These are phyloP conservation scores for Cetonia aurata DNA, from an alignment of 2,888 invertebrate species.

Conservation along the genomic window DNA sequence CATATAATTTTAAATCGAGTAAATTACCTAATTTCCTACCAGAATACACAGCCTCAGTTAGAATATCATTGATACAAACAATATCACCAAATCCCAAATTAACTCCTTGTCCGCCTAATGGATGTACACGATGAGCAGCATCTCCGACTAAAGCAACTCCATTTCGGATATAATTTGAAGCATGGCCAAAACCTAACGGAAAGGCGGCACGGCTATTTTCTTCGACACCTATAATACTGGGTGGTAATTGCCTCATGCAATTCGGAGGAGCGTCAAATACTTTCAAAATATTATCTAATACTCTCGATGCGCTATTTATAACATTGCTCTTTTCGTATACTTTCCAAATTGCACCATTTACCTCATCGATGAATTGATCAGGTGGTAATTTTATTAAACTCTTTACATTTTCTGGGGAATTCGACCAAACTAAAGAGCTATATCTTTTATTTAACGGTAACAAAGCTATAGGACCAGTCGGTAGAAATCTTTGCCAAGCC, in stretches of 20 bases:
- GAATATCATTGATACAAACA: slow-evolving; percentile 75
- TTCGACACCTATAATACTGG: slow-evolving; percentile 73
- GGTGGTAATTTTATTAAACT: slow-evolving; percentile 77
- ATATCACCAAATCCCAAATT: slow-evolving; percentile 98
- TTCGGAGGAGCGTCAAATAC: slow-evolving; percentile 64
- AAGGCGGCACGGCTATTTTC: slow-evolving; percentile 85
- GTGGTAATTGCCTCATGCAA: slow-evolving; percentile 70
- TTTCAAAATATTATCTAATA: slow-evolving; percentile 67
- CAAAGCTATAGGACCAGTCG: slow-evolving; percentile 92
- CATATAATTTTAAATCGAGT: slow-evolving; percentile 83
- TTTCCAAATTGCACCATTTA: slow-evolving; percentile 88
- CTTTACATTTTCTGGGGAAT: slow-evolving; percentile 81
- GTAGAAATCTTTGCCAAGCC: slow-evolving; percentile 97
- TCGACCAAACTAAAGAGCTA: slow-evolving; percentile 97
- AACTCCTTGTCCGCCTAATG: slow-evolving; percentile 97
- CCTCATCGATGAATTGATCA: slow-evolving; percentile 86
- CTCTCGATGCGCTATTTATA: slow-evolving; percentile 71
- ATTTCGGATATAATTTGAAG: slow-evolving; percentile 84
- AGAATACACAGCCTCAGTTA: slow-evolving; percentile 78
- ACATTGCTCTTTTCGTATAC: slow-evolving; percentile 69
- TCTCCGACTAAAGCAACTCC: slow-evolving; percentile 91
- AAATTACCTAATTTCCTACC: slow-evolving; percentile 81
- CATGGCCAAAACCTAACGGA: slow-evolving; percentile 92
- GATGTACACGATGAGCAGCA: slow-evolving; percentile 93
- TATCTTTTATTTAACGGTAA: slow-evolving; percentile 74